Evolutionary conservation across 2,888 invertebrate genomes (phyloP).

Genomic region (Parapristionchus giblindavisi): DNA sequence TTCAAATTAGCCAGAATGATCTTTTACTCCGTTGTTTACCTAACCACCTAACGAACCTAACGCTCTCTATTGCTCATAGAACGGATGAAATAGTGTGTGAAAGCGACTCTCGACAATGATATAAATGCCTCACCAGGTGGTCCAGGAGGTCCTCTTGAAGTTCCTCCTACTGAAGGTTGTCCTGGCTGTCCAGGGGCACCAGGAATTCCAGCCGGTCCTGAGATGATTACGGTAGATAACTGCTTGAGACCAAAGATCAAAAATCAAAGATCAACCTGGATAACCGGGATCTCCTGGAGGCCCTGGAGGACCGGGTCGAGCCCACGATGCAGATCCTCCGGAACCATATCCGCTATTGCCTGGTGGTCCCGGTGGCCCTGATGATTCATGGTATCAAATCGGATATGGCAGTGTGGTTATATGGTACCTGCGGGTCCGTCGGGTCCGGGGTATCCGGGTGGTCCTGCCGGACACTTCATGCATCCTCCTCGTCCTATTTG

Average conservation of each 20-base stretch:
- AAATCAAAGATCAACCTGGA: too few relatives aligned
- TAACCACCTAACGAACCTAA: too few relatives aligned
- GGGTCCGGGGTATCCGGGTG: neutral
- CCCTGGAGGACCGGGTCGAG: neutral
- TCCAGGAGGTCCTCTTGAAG: neutral
- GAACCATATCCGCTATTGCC: neutral
- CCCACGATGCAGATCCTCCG: too few relatives aligned
- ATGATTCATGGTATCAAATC: neutral
- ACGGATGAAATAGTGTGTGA: too few relatives aligned
- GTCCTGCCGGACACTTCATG: slow-evolving; percentile 1
- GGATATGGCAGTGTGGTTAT: neutral
- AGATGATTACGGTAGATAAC: too few relatives aligned
- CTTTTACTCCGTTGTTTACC: too few relatives aligned
- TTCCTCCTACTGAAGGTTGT: neutral
- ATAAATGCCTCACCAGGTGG: neutral
- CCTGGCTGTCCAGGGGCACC: neutral
- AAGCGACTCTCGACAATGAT: too few relatives aligned
- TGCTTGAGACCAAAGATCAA: too few relatives aligned
- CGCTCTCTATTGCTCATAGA: too few relatives aligned
- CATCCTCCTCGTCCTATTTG: slow-evolving; percentile 12
- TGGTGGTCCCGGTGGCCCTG: neutral
- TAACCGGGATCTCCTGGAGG: slow-evolving; percentile 5
- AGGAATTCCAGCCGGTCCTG: neutral
- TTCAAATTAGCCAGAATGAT: too few relatives aligned
- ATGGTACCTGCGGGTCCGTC: slow-evolving; percentile 12